Percentiles rank a stretch among this genome's conserved stretches.
Conservation (phyloP, 2,113 vertebrate genomes). For the Campylorhamphus procurvoides region DNA sequence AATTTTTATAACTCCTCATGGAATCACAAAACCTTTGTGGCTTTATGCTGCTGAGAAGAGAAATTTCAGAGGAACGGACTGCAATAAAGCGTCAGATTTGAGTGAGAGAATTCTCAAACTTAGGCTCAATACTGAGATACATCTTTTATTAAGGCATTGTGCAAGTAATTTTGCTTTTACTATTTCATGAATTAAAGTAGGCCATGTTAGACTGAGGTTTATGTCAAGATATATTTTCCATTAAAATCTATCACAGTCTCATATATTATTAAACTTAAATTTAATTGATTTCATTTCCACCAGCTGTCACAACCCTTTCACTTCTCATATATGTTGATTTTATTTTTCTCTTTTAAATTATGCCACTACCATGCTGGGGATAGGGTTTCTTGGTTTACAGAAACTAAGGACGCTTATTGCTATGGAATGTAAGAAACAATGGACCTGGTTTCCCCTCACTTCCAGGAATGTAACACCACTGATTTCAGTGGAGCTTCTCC, state of each 20-base stretch:
- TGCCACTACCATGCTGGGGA: background rate
- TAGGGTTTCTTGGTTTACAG: background rate
- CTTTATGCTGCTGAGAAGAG: background rate
- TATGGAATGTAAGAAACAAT: background rate
- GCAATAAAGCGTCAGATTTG: background rate
- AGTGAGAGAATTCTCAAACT: background rate
- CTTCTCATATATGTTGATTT: constrained; percentile 14
- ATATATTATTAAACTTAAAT: background rate
- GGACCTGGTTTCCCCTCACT: background rate
- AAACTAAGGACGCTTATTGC: background rate
- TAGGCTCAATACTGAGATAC: background rate
- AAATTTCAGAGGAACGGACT: background rate
- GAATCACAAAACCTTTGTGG: background rate
- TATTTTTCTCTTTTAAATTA: background rate
- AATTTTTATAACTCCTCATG: background rate
- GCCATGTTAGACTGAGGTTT: background rate
- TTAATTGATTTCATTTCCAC: background rate
- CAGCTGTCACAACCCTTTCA: constrained; percentile 21
- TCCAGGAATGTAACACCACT: background rate
- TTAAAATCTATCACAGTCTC: constrained; percentile 31
- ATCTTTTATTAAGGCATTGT: background rate
- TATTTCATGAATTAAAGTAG: background rate
- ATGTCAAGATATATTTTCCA: background rate
- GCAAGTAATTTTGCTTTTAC: background rate
- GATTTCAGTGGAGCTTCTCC: background rate